Conservation (phyloP, 1,140 invertebrate species). For the Homarus americanus region DNA sequence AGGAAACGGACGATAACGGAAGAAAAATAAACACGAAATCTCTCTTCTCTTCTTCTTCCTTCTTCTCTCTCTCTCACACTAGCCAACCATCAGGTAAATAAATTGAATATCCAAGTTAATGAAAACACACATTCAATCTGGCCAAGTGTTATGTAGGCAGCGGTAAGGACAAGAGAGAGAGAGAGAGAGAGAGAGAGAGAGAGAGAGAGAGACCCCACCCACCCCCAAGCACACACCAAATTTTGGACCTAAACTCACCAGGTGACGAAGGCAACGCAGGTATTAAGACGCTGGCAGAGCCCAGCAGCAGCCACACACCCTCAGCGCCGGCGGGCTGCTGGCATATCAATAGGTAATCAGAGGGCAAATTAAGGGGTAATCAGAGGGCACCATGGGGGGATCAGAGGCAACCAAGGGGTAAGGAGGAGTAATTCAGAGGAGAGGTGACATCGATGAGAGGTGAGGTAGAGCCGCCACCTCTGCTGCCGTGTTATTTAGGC, state of each 20-base stretch:
- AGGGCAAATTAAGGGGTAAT: background rate
- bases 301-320: background rate
- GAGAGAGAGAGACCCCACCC: background rate
- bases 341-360: conserved; percentile 11
- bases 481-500: no score
- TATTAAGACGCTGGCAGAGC: conserved; percentile 16
- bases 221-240: background rate
- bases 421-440: background rate
- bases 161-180: background rate
- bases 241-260: no score
- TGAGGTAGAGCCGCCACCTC: no score
- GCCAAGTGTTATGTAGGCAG: no score
- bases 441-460: background rate
- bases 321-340: background rate
- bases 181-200: background rate
- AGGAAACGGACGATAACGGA: no score
- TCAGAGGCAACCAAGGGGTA: conserved; percentile 8
- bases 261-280: background rate
- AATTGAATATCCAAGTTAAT: no score
- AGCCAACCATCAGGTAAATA: no score
- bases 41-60: no score
- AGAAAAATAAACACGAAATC: no score
- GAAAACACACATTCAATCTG: no score
- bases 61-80: no score
- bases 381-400: no score